Base-by-base conservation (phyloP, 2,797 vertebrate species). In the Hydrophis major region DNA sequence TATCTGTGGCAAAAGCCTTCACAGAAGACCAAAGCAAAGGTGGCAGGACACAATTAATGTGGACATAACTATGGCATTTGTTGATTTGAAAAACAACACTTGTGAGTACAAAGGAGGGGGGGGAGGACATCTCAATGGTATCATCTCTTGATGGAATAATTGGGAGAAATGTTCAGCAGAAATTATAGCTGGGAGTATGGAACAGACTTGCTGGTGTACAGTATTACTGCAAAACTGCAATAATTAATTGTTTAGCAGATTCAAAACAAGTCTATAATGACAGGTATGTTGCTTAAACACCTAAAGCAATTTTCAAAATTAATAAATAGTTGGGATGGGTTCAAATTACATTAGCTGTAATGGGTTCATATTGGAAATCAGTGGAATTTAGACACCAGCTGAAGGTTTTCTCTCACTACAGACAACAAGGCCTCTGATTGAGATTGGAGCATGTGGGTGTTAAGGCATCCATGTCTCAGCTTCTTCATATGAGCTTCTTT, bases 231-330 rank as follows among this genome's bases (percentile, higher is more conserved):
- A 93, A 90, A 93, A 90, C 88, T 88, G 2, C 8, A 60, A 50
- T 16, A 5, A 42, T 57, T 88, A 47, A 0, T 28, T 28, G 61
- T 27, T 63, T 91, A 87, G 56, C 59, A 57, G 92, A 47, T 93
- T 69, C 90, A n/a, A 55, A 86, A 28, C 78, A n/a, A n/a, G 4
- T 89, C 12, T 86, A 87, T 90, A 90, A 87, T 1, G 90, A 92
- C 92, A 86, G 60, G 42, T 90, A 92, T 57, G 90, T 93, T 78
- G 69, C 59, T 92, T 55, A 0, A 92, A 0, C 6, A 56, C 86
- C 57, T 59, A n/a, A 50, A 69, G 42, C 22, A 53, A 74, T 57
- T 86, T 42, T 91, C 86, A 91, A 95, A 78, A 88, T 47, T 59
- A 59, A 59, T 74, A 47, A 89, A 56, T 32, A 92, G 20, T 12